These are phyloP conservation scores for Liparis tanakae DNA, from an alignment of 2,797 vertebrate species.

Conservation along the genomic window DNA sequence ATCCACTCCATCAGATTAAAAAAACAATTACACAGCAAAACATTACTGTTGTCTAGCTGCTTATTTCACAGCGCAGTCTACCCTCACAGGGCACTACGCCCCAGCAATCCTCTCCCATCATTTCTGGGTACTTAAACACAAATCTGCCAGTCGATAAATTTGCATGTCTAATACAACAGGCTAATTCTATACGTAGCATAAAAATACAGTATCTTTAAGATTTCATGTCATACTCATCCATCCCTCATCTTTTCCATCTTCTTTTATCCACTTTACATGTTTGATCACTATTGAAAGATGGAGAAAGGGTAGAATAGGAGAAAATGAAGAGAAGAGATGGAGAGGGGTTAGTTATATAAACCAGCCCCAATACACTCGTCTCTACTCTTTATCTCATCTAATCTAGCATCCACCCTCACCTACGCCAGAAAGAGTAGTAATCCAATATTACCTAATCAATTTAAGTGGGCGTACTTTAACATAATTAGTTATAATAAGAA, in stretches of 20 bases:
- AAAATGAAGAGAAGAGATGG: conserved; percentile 67
- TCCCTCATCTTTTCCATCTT: conserved; percentile 73
- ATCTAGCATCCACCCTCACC: conserved; percentile 40
- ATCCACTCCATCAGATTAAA: conserved; percentile 14
- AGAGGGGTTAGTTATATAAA: conserved; percentile 70
- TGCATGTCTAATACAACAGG: conserved; percentile 41
- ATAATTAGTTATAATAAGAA: conserved; percentile 16
- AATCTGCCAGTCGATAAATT: conserved; percentile 29
- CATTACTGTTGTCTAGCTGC: conserved; percentile 20
- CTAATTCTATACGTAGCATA: conserved; percentile 45
- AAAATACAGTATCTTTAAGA: conserved; percentile 55
- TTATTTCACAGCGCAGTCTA: conserved; percentile 23
- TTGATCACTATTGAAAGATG: conserved; percentile 78
- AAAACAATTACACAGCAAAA: conserved; percentile 16
- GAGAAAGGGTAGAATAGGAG: conserved; percentile 74
- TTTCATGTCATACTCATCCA: conserved; percentile 73
- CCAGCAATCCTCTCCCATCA: not conserved
- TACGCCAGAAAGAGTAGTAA: conserved; percentile 31
- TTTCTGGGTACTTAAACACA: conserved; percentile 21
- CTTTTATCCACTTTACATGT: conserved; percentile 74
- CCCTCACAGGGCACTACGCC: conserved; percentile 27
- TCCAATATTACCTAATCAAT: conserved; percentile 30
- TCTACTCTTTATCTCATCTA: conserved; percentile 51
- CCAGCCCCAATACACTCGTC: conserved; percentile 55
- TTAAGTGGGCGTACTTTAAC: conserved; percentile 13